Percentiles rank a stretch among this genome's conserved stretches.
phyloP scores from a whole-genome alignment of 1,140 invertebrate species.

The Galleria mellonella region DNA sequence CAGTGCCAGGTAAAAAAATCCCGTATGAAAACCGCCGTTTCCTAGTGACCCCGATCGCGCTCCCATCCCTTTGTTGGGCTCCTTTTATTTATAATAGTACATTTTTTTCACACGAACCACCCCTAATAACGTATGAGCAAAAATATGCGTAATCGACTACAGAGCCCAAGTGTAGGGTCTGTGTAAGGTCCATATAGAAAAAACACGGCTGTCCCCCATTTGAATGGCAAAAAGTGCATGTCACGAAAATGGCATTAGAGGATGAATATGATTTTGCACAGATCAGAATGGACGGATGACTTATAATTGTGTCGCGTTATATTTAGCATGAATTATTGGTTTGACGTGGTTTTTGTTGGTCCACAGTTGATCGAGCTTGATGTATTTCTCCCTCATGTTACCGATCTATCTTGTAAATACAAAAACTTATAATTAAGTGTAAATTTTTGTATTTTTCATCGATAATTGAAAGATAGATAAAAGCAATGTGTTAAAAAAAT shows the following conservation, averaged over 20 bases:
- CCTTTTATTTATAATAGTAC: conserved; percentile 71
- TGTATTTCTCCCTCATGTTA: too few relatives aligned
- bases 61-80: conserved; percentile 64
- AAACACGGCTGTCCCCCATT: conserved; percentile 59
- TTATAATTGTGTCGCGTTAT: conserved; percentile 68
- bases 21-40: conserved; percentile 71
- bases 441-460: too few relatives aligned
- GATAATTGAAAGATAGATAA: too few relatives aligned
- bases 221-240: conserved; percentile 72
- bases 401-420: too few relatives aligned
- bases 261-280: conserved; percentile 65
- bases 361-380: neutral
- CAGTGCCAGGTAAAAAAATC: conserved; percentile 64
- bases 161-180: conserved; percentile 23
- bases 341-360: conserved; percentile 48
- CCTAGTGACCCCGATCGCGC: conserved; percentile 71
- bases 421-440: too few relatives aligned
- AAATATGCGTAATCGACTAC: conserved; percentile 67
- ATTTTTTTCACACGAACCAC: conserved; percentile 71
- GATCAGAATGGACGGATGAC: conserved; percentile 66
- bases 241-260: conserved; percentile 66
- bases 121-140: conserved; percentile 67
- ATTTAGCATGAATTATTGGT: conserved; percentile 72
- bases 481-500: too few relatives aligned
- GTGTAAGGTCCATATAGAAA: conserved; percentile 48